Base-by-base conservation (phyloP, 2,888 invertebrate species). In the Ophion obscuratus region DNA sequence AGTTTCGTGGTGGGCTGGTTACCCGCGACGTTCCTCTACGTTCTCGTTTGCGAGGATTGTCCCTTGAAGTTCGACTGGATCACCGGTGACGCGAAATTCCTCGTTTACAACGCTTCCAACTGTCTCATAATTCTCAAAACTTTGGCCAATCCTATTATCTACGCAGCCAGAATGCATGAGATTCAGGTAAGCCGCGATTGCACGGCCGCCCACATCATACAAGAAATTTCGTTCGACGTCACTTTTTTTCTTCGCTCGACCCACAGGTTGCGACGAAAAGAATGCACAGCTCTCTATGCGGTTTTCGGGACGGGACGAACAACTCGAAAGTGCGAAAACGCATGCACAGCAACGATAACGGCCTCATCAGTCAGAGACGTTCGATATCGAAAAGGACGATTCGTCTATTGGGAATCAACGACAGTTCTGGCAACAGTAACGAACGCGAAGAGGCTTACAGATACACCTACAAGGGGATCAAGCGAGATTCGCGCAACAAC, bases 141-240 rank as follows among this genome's bases (percentile, higher is more conserved):
- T 47, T 92, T 96, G 77, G 94, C 95, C 61, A 96, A 96, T 92
- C 96, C 96, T 0, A 95, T 96, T 86, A 96, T 96, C 77, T 96
- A 96, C 91, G 96, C 96, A 10, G 95, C 95, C 7, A 93, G 96
- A 78, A 96, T 96, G 95, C 95, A 95, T 81, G 96, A 96, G 89
- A 96, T 96, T 59, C 86, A 89, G 85, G 88, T 82, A 70, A 67
- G n/a, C 14, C 36, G 11, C 20, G n/a, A 20, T 9, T 31, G 31
- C 31, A 31, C 31, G 31, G 31, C 31, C 31, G 31, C 4, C 31
- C 3, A 31, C 4, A 31, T 31, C 31, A 31, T 31, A 31, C 31
- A 1, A 31, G 31, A 31, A 31, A 31, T 31, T 31, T 31, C 31
- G 31, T 31, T 31, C 31, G 31, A 31, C 31, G 31, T 31, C 31